These are phyloP conservation scores for Trichogramma evanescens DNA, from an alignment of 2,888 invertebrate genomes.

Conservation along the genomic window DNA sequence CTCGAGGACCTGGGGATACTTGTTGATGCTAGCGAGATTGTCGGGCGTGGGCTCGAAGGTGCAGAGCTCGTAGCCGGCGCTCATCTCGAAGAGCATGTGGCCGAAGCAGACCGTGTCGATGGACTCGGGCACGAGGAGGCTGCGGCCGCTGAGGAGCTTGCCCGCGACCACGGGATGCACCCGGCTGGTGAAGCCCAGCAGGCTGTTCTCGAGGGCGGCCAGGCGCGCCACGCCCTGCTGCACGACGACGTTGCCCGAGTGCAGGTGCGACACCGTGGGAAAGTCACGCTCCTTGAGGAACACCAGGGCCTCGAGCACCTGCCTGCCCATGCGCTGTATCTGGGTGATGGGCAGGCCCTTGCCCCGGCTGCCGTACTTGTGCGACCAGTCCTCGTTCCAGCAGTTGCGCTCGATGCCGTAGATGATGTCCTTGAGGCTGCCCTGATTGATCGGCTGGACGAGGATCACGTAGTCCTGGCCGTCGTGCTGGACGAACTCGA, in stretches of 20 bases:
- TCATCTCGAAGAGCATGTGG: constrained; percentile 86
- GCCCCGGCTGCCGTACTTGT: constrained; percentile 66
- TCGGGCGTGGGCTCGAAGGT: constrained; percentile 67
- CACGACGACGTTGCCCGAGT: constrained; percentile 84
- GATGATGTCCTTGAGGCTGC: constrained; percentile 84
- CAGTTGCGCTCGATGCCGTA: constrained; percentile 62
- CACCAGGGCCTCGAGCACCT: constrained; percentile 78
- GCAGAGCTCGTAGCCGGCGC: constrained; percentile 74
- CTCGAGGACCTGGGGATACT: constrained; percentile 70
- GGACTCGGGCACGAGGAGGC: constrained; percentile 36
- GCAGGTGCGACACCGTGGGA: constrained; percentile 78
- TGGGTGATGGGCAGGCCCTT: constrained; percentile 69
- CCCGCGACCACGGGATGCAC: constrained; percentile 53
- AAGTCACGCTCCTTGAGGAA: constrained; percentile 83
- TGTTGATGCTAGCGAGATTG: constrained; percentile 63
- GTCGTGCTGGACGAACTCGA: constrained; percentile 60
- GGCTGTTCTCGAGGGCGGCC: constrained; percentile 78
- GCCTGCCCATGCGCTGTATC: constrained; percentile 79
- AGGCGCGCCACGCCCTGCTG: constrained; percentile 88
- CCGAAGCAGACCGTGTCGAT: constrained; percentile 68
- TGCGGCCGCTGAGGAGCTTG: constrained; percentile 32
- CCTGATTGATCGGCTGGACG: constrained; percentile 77
- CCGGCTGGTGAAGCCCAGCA: constrained; percentile 67
- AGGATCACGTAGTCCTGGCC: constrained; percentile 58
- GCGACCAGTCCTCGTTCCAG: constrained; percentile 73